Base-by-base conservation (phyloP, 2,797 vertebrate genomes). In the Adrianichthys oophorus region DNA sequence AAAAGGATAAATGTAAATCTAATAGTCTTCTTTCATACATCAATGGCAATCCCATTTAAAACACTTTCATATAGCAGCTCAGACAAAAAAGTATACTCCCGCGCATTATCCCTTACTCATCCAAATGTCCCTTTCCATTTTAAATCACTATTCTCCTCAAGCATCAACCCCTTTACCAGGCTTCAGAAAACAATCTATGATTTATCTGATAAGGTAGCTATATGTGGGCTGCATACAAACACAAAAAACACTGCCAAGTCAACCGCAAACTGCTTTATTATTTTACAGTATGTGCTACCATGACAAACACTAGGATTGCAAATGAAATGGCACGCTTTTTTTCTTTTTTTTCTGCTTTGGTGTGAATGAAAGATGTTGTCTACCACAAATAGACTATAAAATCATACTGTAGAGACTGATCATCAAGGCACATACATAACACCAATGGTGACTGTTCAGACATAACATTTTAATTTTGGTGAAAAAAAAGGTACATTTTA, bases 41-140 rank as follows among this genome's bases (percentile, higher is more conserved):
- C 16, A 24, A 52, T 52, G 37, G 40, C n/a, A 68, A 55, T 72
- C 24, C 61, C 15, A n/a, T 58, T 66, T 42, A 53, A 60, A 63
- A 53, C n/a, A 26, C 41, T 15, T 49, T 16, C 40, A 13, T 41
- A 32, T 32, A 52, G 24, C 46, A 48, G 42, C 5, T 60, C 7
- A 29, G 43, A 63, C 15, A 44, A 44, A 17, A 61, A 57, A 47
- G 50, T 15, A 45, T 5, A 51, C 42, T 56, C 14, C 23, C 23
- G 53, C 46, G 40, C 66, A 54, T 32, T 72, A 56, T 44, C 59
- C 45, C 46, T 52, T 65, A 48, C 16, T 55, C 17, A 45, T 71
- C 46, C 47, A 62, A 65, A 58, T 29, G 3, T 24, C 15, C 15
- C 16, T 24, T 7, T 59, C 44, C 47, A 43, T 37, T 46, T 41